A percentile compares a stretch with the other conserved stretches of the same genome.
Evolutionary conservation across 1,140 invertebrate genomes (phyloP).

Genomic region (Charaxes varanes): DNA sequence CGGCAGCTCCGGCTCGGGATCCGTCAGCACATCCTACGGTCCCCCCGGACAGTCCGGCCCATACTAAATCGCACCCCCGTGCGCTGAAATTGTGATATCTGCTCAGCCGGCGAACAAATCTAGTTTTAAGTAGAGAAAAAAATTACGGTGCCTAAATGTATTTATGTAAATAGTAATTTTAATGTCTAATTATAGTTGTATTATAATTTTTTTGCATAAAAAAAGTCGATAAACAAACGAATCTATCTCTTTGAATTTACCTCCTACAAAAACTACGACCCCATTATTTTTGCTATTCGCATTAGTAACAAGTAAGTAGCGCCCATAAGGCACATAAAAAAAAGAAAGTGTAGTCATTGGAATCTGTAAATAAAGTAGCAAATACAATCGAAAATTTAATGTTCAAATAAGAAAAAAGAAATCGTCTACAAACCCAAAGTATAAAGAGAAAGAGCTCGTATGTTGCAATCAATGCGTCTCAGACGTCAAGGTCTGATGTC

Average conservation of each 20-base stretch:
- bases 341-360: no score
- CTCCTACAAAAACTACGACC: not conserved
- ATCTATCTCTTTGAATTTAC: constrained; percentile 29
- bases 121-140: constrained; percentile 71
- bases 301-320: no score
- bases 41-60: constrained; percentile 68
- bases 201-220: constrained; percentile 73
- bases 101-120: constrained; percentile 62
- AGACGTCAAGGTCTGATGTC: constrained; percentile 13
- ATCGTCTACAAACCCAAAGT: constrained; percentile 10
- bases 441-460: constrained; percentile 5
- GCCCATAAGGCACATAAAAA: no score
- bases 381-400: constrained; percentile 3
- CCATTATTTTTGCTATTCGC: no score
- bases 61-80: constrained; percentile 54
- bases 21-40: constrained; percentile 62
- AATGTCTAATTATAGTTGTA: constrained; percentile 71
- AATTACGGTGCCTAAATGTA: constrained; percentile 74
- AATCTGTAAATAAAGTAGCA: not conserved
- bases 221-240: constrained; percentile 60
- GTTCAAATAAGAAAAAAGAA: constrained; percentile 12
- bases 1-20: constrained; percentile 33
- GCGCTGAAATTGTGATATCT: constrained; percentile 61
- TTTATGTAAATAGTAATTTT: constrained; percentile 75
- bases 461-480: constrained; percentile 2